phyloP scores from a whole-genome alignment of 2,113 vertebrate species.

The Oreamnos americanus region DNA sequence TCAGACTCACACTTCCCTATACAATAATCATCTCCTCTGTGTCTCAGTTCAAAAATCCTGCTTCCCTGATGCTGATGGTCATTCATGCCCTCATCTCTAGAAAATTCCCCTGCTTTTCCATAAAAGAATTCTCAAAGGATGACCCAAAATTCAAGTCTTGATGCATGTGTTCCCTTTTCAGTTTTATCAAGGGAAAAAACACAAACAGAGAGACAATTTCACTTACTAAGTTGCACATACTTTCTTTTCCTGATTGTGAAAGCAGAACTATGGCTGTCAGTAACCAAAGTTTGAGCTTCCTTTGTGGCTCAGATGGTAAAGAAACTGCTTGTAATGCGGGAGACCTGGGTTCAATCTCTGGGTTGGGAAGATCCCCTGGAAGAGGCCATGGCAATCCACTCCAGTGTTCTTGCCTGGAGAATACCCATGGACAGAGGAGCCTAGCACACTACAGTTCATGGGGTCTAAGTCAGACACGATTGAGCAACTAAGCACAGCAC shows the following conservation, averaged over 20 bases:
- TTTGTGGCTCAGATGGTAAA: not conserved
- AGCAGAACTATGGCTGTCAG: not conserved
- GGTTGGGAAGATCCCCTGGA: not conserved
- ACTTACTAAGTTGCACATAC: not conserved
- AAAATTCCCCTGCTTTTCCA: conserved; percentile 19
- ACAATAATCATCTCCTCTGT: not conserved
- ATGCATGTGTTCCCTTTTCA: not conserved
- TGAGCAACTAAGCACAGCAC: not conserved
- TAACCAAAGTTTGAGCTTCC: not conserved
- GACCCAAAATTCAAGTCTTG: conserved; percentile 10
- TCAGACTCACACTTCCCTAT: not conserved
- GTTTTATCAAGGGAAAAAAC: conserved; percentile 25
- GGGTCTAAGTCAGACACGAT: not conserved
- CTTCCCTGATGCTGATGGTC: not conserved
- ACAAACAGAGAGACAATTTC: not conserved
- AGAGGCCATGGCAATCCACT: not conserved
- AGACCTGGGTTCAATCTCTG: not conserved
- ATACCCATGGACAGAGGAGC: not conserved
- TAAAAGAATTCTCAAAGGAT: not conserved
- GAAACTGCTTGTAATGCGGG: not conserved
- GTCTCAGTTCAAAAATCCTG: not conserved
- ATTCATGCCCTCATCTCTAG: not conserved
- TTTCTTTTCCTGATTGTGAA: conserved; percentile 19
- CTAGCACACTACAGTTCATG: not conserved
- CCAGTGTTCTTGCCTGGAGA: not conserved